These are phyloP conservation scores for Clarias macrocephalus DNA, from an alignment of 2,113 vertebrate genomes.

Conservation along the genomic window DNA sequence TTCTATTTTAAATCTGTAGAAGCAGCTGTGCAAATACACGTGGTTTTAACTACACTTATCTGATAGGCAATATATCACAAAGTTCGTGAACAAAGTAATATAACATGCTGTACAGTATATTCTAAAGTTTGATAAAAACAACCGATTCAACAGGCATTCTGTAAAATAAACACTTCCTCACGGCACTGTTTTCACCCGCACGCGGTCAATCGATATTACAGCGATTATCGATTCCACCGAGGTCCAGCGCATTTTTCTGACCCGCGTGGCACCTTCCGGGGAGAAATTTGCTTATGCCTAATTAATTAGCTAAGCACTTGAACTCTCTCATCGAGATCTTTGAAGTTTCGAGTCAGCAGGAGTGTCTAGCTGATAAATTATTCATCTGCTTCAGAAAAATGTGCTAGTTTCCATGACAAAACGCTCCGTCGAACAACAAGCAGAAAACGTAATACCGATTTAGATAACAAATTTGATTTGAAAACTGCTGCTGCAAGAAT, in stretches of 20 bases:
- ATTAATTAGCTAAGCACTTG: constrained; percentile 53
- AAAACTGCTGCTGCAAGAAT: constrained; percentile 25
- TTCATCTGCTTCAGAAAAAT: constrained; percentile 49
- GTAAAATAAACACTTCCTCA: neutral
- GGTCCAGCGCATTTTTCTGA: constrained; percentile 17
- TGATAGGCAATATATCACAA: neutral
- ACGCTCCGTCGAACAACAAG: constrained; percentile 21
- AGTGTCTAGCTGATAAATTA: constrained; percentile 61
- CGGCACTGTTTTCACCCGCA: neutral
- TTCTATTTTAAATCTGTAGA: neutral
- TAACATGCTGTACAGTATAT: neutral
- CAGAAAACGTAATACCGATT: constrained; percentile 44
- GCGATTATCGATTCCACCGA: constrained; percentile 18
- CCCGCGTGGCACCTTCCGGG: constrained; percentile 19
- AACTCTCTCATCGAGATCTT: constrained; percentile 44
- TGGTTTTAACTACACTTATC: neutral
- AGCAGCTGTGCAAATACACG: neutral
- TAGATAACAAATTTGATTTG: constrained; percentile 39
- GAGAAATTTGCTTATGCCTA: constrained; percentile 44
- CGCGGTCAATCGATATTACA: neutral
- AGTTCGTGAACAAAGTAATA: neutral
- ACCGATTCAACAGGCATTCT: neutral
- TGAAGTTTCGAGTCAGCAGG: constrained; percentile 60
- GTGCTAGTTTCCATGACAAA: constrained; percentile 52
- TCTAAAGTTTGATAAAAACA: neutral